Conservation (phyloP, 2,888 invertebrate genomes). For the Uloborus plumipes region DNA sequence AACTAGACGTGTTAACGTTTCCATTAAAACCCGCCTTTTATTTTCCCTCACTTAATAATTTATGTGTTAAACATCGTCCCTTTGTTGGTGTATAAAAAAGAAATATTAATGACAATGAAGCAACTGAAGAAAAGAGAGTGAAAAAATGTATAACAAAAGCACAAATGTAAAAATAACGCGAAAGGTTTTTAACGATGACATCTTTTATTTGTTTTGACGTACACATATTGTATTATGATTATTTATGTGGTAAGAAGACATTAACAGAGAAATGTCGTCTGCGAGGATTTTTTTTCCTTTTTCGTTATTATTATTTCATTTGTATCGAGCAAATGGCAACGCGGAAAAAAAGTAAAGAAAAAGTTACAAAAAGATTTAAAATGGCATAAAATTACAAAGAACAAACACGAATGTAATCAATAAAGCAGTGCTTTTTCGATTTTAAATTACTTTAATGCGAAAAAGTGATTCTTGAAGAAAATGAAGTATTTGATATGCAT, state of each 20-base stretch:
- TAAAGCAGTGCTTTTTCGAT: not conserved
- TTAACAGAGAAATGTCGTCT: slow-evolving; percentile 53
- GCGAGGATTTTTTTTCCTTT: slow-evolving; percentile 8
- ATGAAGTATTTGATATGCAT: slow-evolving; percentile 20
- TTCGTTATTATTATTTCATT: slow-evolving; percentile 11
- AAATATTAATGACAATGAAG: slow-evolving; percentile 57
- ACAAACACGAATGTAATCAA: not conserved
- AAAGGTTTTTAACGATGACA: slow-evolving; percentile 62
- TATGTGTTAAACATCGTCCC: slow-evolving; percentile 63
- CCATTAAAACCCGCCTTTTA: slow-evolving; percentile 55
- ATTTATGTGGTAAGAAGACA: slow-evolving; percentile 59
- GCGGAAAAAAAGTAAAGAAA: not conserved
- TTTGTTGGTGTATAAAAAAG: slow-evolving; percentile 59
- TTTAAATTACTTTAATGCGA: not conserved
- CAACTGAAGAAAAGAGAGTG: slow-evolving; percentile 19
- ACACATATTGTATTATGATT: slow-evolving; percentile 64
- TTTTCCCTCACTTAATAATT: slow-evolving; percentile 61
- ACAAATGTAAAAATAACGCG: slow-evolving; percentile 51
- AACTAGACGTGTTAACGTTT: slow-evolving; percentile 60
- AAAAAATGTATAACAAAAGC: slow-evolving; percentile 30
- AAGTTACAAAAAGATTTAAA: no score
- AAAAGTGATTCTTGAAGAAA: not conserved
- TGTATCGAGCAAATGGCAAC: slow-evolving; percentile 6
- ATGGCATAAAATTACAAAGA: not conserved
- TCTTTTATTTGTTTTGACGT: slow-evolving; percentile 63